Evolutionary conservation across 2,888 invertebrate genomes (phyloP), one percentile per base, ranked within the genome.

Genomic region (Lasioglossum leucozonium): DNA sequence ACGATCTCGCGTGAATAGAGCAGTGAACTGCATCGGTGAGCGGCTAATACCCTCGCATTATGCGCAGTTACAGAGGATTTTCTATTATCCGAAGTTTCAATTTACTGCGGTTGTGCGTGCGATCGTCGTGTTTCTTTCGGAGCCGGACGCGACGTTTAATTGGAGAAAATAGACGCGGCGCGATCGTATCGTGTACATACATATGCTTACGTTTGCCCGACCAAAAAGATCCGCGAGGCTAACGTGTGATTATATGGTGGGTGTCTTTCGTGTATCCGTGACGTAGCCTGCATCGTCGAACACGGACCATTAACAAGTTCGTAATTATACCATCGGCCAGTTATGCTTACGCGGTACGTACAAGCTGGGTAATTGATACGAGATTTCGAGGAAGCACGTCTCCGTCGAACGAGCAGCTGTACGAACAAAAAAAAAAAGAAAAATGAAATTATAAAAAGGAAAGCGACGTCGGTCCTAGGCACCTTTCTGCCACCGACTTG

Each of bases 221-320:
- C 67, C 74, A 67, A 79, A 81, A 75, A 79, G 79, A 87, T 58
- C n/a, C n/a, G 69, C 72, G 51, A 82, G 74, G 76, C 73, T n/a
- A 87, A 81, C 80, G 40, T 81, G 77, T 87, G 89, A 89, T 89
- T 89, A 89, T 84, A 78, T 67, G 78, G 84, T 81, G 86, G 84
- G 82, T 75, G 89, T 86, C 82, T 81, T 47, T 78, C 84, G 76
- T 81, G 84, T 77, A 75, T 77, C 88, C 80, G 71, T 58, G 44
- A 37, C 75, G 55, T 37, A 62, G 71, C 81, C n/a, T n/a, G n/a
- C 67, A 81, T 77, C 87, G 79, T 72, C 77, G 75, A 79, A 88
- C 88, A 85, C 76, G 80, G 67, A 47, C 88, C 90, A 89, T 89
- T 90, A 90, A 90, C 88, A 82, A 78, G 88, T 90, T 90, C 85